Conservation (phyloP, 2,113 vertebrate genomes). For the Penelope pileata region DNA sequence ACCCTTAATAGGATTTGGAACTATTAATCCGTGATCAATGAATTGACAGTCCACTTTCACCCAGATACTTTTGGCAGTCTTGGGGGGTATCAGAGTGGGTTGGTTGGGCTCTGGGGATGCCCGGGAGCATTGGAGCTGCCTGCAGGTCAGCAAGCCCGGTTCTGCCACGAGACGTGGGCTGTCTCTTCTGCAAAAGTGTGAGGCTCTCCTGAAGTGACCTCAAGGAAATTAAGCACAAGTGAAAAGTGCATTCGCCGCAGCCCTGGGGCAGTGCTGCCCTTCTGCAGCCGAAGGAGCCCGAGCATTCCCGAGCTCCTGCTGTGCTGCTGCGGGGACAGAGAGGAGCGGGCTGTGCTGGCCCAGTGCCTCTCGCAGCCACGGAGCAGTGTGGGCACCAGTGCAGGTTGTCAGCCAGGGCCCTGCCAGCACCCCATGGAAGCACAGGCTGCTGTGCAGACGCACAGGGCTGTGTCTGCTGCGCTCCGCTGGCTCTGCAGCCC, state of each 20-base stretch:
- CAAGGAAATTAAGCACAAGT: not conserved
- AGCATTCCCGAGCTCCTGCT: accelerated
- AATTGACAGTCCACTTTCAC: not conserved
- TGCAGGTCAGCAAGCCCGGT: not conserved
- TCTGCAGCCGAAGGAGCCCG: not conserved
- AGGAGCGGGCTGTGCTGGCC: too few species aligned
- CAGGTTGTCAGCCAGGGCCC: not conserved
- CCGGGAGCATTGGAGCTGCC: not conserved
- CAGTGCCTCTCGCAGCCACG: too few species aligned
- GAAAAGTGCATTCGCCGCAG: not conserved
- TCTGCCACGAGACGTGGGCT: not conserved
- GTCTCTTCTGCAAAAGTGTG: not conserved
- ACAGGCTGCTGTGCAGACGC: not conserved
- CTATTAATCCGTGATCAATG: not conserved
- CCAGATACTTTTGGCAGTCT: not conserved
- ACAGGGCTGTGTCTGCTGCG: not conserved
- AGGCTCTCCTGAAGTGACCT: not conserved
- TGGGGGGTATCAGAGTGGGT: not conserved
- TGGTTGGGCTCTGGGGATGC: not conserved
- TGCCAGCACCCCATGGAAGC: not conserved
- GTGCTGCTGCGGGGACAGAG: too few species aligned
- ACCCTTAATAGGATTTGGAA: not conserved
- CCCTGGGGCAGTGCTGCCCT: not conserved
- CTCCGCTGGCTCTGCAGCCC: slow-evolving; percentile 11
- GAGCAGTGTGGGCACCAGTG: too few species aligned